Percentiles rank a stretch among this genome's conserved stretches.
These are phyloP conservation scores for Wiebesia pumilae DNA, from an alignment of 1,140 invertebrate genomes.

Conservation along the genomic window DNA sequence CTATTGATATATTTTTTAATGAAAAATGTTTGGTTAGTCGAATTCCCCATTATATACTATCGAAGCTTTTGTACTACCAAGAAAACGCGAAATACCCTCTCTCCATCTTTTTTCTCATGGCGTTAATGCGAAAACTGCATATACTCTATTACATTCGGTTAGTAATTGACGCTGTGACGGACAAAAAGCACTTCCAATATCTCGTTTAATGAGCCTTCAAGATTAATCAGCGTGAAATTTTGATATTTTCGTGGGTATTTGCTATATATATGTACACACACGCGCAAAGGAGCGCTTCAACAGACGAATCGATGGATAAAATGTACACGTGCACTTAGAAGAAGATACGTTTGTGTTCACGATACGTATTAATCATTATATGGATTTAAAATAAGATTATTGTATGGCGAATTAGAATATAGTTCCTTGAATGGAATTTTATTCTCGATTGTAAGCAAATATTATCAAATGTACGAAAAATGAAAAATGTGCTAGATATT, in stretches of 20 bases:
- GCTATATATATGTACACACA: neutral
- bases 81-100: neutral
- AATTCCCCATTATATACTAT: neutral
- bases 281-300: no score
- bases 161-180: slow-evolving; percentile 10
- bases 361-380: no score
- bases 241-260: slow-evolving; percentile 16
- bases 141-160: slow-evolving; percentile 19
- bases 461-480: no score
- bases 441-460: no score
- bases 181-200: slow-evolving; percentile 36
- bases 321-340: no score
- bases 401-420: no score
- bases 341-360: no score
- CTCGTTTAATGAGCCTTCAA: slow-evolving; percentile 29
- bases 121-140: slow-evolving; percentile 17
- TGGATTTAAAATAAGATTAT: no score
- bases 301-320: no score
- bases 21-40: neutral
- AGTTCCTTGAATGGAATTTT: no score
- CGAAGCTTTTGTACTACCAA: neutral
- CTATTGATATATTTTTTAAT: no score
- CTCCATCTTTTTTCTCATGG: neutral
- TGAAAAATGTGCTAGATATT: no score
- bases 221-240: slow-evolving; percentile 29